Base-by-base conservation (phyloP, 2,888 invertebrate genomes). In the Uropetala carovei region DNA sequence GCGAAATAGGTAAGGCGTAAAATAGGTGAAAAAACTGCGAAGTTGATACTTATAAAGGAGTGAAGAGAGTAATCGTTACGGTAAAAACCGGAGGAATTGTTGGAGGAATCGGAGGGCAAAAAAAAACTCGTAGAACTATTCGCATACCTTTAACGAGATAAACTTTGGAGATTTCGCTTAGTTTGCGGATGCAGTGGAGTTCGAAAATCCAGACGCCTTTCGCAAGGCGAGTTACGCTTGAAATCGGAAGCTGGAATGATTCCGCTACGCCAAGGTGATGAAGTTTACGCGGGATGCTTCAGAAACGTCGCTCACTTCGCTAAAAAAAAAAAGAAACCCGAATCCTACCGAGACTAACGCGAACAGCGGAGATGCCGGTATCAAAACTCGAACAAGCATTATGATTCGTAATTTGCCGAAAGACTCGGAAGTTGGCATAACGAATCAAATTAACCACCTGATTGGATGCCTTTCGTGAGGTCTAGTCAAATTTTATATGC, bases 121-220 rank as follows among this genome's bases (percentile, higher is more conserved):
- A 75, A 22, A 18, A 27, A 75, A 27, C 13, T 75, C 22, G 11
- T 75, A 3, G 11, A 75, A 75, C 75, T 27, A 75, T 75, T 75
- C 75, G 43, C 27, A 75, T 75, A 22, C 27, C 75, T 75, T 75
- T 75, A 75, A 75, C 27, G 75, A 75, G 75, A 27, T 75, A 22
- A 75, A 75, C 22, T 75, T 75, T 22, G 75, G 27, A 75, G n/a
- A 9, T 75, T 75, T 27, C 75, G 75, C 68, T 68, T n/a, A 68
- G 68, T 75, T 75, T 22, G 75, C 75, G 43, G 43, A 43, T 3
- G 43, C 43, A 43, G 43, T 75, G 27, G 75, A 75, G 75, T 27
- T 27, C 14, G 75, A 75, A 75, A 75, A 75, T 75, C 75, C 5
- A 22, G 75, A 75, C 27, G 75, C 27, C 75, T 75, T 75, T 18